These are phyloP conservation scores for Athene noctua DNA, from an alignment of 2,113 vertebrate species.

Conservation along the genomic window DNA sequence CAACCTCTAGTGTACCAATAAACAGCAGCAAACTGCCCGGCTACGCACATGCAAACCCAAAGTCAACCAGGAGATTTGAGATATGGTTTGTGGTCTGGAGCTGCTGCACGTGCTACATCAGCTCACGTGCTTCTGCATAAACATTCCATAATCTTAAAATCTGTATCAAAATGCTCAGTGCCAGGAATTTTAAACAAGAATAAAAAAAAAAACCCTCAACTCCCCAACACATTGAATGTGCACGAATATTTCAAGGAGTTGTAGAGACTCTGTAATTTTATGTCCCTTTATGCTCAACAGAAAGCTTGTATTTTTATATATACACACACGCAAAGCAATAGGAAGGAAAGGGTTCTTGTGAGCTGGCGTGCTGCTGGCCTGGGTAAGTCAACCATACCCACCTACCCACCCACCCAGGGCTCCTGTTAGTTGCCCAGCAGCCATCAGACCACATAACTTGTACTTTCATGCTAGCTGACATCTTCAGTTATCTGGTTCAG, in stretches of 20 bases:
- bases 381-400: neutral
- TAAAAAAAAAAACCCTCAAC: no score
- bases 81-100: rapidly evolving
- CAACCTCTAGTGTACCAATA: neutral
- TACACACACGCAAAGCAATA: neutral
- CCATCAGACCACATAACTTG: neutral
- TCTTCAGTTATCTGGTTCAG: neutral
- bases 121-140: neutral
- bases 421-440: neutral
- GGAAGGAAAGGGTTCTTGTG: neutral
- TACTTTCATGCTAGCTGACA: neutral
- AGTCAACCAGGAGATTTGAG: rapidly evolving
- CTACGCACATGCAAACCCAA: rapidly evolving
- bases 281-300: neutral
- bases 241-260: neutral
- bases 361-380: neutral
- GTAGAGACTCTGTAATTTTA: neutral
- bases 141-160: neutral
- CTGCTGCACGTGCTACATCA: neutral
- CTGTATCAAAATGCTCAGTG: neutral
- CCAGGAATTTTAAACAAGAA: neutral
- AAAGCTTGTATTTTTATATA: neutral
- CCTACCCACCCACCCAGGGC: no score
- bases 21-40: no score
- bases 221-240: rapidly evolving